phyloP scores from a whole-genome alignment of 2,113 vertebrate genomes.

The Pterocles orientalis region DNA sequence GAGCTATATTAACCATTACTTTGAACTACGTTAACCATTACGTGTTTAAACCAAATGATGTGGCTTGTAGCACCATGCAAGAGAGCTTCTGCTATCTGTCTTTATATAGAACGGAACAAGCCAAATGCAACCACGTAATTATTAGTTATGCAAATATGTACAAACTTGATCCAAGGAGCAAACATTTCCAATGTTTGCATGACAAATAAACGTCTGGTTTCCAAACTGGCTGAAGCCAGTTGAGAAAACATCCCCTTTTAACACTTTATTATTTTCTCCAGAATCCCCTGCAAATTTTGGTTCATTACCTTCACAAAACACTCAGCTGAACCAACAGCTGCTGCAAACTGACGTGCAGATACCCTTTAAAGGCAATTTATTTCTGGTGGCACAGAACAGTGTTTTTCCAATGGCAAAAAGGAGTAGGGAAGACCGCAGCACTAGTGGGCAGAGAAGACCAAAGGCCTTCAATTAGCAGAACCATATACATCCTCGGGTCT shows the following conservation, averaged over 20 bases:
- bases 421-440: background rate
- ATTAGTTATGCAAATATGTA: background rate
- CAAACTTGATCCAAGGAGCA: background rate
- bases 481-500: background rate
- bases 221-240: background rate
- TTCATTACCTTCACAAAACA: background rate
- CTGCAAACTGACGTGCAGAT: background rate
- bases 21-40: background rate
- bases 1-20: background rate
- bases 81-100: background rate
- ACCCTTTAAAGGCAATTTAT: background rate
- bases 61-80: background rate
- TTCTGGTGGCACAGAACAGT: background rate
- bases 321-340: background rate
- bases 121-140: background rate
- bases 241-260: background rate
- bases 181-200: background rate
- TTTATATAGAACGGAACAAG: background rate
- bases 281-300: background rate
- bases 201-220: constrained; percentile 7
- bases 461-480: background rate
- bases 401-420: background rate
- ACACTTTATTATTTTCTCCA: background rate
- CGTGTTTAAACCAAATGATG: background rate
- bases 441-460: background rate